phyloP scores from a whole-genome alignment of 2,888 invertebrate genomes.

The Pristionchus exspectatus region DNA sequence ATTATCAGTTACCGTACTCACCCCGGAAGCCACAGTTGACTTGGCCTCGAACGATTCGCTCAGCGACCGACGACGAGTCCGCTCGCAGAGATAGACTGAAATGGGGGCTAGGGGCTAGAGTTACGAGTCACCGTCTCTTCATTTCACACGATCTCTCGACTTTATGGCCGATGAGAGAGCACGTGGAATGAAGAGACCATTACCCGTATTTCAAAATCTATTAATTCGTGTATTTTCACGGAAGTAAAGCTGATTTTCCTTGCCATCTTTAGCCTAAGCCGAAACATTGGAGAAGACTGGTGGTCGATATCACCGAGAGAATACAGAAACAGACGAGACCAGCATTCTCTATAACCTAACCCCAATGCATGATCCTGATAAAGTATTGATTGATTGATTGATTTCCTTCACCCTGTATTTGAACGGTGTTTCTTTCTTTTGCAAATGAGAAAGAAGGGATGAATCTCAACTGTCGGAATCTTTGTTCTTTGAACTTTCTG shows the following conservation, averaged over 20 bases:
- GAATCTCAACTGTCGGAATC: not conserved
- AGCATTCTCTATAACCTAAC: too few species aligned
- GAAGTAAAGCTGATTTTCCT: not conserved
- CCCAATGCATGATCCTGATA: too few species aligned
- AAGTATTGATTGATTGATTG: too few species aligned
- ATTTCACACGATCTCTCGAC: not conserved
- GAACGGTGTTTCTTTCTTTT: not conserved
- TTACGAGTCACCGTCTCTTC: not conserved
- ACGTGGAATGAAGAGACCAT: too few species aligned
- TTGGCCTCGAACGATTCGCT: conserved; percentile 48
- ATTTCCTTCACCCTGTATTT: not conserved
- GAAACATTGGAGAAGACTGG: too few species aligned
- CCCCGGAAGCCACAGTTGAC: conserved; percentile 47
- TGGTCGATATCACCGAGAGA: too few species aligned
- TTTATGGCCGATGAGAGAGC: not conserved
- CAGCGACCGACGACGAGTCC: conserved; percentile 45
- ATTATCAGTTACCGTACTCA: too few species aligned
- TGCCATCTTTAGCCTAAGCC: too few species aligned
- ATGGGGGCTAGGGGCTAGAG: not conserved
- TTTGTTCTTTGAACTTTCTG: too few species aligned
- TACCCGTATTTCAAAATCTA: too few species aligned
- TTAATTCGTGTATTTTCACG: too few species aligned
- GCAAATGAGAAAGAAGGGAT: not conserved
- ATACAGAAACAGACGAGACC: too few species aligned
- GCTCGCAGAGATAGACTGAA: conserved; percentile 53